Percentiles rank a stretch among this genome's conserved stretches.
Evolutionary conservation across 1,140 invertebrate species (phyloP).

Genomic region (Rhyzopertha dominica): DNA sequence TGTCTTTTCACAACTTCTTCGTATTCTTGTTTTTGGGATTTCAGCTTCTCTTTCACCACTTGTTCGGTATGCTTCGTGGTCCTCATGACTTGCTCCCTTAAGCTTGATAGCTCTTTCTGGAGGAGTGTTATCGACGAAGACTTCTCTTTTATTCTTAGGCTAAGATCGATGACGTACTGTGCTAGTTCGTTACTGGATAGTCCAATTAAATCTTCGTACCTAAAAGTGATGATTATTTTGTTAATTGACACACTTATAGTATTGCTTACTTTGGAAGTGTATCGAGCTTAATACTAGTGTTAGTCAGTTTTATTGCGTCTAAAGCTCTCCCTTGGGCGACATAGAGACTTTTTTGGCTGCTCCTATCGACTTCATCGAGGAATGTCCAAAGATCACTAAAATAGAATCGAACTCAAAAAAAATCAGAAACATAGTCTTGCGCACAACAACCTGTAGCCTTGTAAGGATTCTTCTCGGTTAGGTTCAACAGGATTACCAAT

Average conservation of each 20-base stretch:
- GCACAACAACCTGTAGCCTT: not conserved
- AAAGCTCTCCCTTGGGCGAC: constrained; percentile 28
- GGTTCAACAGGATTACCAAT: constrained; percentile 2
- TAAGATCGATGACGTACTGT: constrained; percentile 33
- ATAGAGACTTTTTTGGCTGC: constrained; percentile 31
- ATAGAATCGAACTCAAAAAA: constrained; percentile 6
- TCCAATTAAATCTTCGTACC: constrained; percentile 33
- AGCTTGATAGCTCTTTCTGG: constrained; percentile 34
- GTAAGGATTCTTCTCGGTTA: not conserved
- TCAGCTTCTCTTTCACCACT: constrained; percentile 42
- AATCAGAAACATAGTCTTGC: not conserved
- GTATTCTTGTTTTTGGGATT: constrained; percentile 60
- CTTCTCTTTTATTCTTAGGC: constrained; percentile 40
- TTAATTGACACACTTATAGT: not conserved
- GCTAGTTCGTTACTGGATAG: constrained; percentile 30
- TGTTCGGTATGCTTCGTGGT: constrained; percentile 33
- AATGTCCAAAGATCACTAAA: constrained; percentile 38
- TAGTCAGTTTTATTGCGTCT: constrained; percentile 22
- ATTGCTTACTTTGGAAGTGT: constrained; percentile 35
- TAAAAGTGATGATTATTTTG: constrained; percentile 11
- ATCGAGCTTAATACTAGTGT: constrained; percentile 29
- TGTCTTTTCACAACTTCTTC: constrained; percentile 58
- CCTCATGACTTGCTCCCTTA: constrained; percentile 33
- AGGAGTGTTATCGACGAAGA: constrained; percentile 33
- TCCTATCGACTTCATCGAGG: constrained; percentile 40